Conservation (phyloP, 23 tunicate species). For the Botrylloides violaceus region DNA sequence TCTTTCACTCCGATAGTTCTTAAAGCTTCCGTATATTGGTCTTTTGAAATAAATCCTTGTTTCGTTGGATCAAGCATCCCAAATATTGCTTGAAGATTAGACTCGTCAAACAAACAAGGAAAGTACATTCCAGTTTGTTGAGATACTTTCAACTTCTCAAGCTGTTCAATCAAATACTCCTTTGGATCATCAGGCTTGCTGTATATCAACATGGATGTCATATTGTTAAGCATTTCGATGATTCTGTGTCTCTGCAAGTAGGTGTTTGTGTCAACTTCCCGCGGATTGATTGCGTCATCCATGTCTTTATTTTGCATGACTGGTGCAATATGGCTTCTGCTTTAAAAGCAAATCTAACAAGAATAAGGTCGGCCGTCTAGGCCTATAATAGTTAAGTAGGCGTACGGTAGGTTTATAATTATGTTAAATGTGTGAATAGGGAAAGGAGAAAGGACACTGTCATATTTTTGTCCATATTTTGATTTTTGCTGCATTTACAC, state of each 20-base stretch:
- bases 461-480: no score
- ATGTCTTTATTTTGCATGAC: no score
- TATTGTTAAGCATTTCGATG: constrained; percentile 52
- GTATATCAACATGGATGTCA: constrained; percentile 75
- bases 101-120: constrained; percentile 82
- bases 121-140: constrained; percentile 73
- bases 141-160: constrained; percentile 73
- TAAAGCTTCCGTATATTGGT: constrained; percentile 71
- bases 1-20: constrained; percentile 46
- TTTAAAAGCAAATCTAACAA: no score
- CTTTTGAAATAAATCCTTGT: constrained; percentile 63
- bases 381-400: no score
- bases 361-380: no score
- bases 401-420: no score
- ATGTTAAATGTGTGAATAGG: no score
- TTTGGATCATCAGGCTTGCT: constrained; percentile 83
- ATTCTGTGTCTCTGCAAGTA: constrained; percentile 59
- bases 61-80: constrained; percentile 94
- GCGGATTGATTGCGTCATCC: constrained; percentile 21
- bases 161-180: constrained; percentile 43
- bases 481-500: no score
- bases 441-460: no score
- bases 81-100: constrained; percentile 71
- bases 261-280: constrained; percentile 47
- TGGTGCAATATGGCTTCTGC: no score